Conservation (phyloP, 2,888 invertebrate genomes). For the Morpho helenor region DNA sequence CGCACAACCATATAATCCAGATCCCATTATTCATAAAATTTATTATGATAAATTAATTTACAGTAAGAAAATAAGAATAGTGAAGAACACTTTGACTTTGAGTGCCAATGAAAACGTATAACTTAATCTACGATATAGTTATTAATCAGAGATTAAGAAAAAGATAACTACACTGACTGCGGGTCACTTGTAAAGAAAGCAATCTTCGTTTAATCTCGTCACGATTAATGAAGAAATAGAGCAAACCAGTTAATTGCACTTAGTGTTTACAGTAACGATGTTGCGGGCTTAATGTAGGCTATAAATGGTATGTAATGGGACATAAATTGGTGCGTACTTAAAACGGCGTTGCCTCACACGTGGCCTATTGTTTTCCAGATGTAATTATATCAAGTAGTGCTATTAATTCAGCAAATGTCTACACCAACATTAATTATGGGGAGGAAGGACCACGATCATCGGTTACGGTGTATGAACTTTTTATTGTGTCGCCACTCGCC, state of each 20-base stretch:
- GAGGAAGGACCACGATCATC: slow-evolving; percentile 47
- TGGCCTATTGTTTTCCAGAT: slow-evolving; percentile 24
- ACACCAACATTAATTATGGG: slow-evolving; percentile 22
- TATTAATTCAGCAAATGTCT: slow-evolving; percentile 26
- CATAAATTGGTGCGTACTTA: slow-evolving; percentile 14
- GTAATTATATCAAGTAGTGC: slow-evolving; percentile 22
- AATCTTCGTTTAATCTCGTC: background rate
- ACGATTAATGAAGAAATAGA: slow-evolving; percentile 10
- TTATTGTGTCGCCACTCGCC: slow-evolving; percentile 28
- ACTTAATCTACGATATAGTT: too few relatives aligned
- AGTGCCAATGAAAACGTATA: too few relatives aligned
- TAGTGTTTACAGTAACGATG: slow-evolving; percentile 8
- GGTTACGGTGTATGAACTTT: slow-evolving; percentile 33
- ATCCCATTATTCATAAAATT: too few relatives aligned
- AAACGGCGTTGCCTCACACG: slow-evolving; percentile 12
- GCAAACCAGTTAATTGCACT: slow-evolving; percentile 3
- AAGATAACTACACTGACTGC: background rate
- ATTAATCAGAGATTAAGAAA: too few relatives aligned
- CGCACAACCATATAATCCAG: too few relatives aligned
- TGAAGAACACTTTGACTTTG: too few relatives aligned
- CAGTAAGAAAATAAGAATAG: too few relatives aligned
- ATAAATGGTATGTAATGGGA: slow-evolving; percentile 17
- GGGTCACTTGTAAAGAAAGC: background rate
- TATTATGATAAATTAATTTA: too few relatives aligned
- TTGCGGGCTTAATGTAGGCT: slow-evolving; percentile 7